Base-by-base conservation (phyloP, 2,113 vertebrate genomes). In the Heterotis niloticus region DNA sequence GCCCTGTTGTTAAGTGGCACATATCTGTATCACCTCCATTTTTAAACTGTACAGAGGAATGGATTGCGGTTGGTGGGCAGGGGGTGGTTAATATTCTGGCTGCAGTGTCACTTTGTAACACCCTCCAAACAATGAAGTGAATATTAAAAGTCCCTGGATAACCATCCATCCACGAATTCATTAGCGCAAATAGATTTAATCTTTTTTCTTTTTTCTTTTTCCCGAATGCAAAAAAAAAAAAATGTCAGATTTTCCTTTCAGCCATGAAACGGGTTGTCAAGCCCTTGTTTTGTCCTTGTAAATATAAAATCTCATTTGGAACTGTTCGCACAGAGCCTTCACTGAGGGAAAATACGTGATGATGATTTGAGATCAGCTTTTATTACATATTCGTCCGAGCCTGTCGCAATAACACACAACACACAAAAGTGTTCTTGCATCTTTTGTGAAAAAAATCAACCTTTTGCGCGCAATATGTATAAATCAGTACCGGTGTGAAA, bases 151-250 rank as follows among this genome's bases (percentile, higher is more conserved):
- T 81, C 81, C 81, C 62, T 76, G 72, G 44, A 76, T 74, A 80
- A 68, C 70, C 64, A 74, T 20, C 59, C 75, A 70, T 80, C 80
- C 62, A 65, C 81, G 79, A 82, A 82, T 81, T 82, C 68, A 83
- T 79, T 69, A 78, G 54, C 76, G 64, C 70, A 34, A 76, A 77
- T 77, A 80, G 59, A 83, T 73, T 77, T 64, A 67, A 83, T 81
- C 51, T 82, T 66, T 74, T 54, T 28, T 54, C 57, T 24, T 74
- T 34, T 5, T 78, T 24, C 57, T 34, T 5, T 78, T 75, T 74
- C 78, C n/a, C 28, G 78, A 82, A 83, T 81, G 77, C 34, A 77
- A 78, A n/a, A n/a, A n/a, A n/a, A n/a, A n/a, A n/a, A n/a, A 82
- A 83, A 81, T 64, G 72, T 54, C 7, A 76, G 68, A 81, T 67